Conservation (phyloP, 2,888 invertebrate genomes). For the Cephalotes varians region DNA sequence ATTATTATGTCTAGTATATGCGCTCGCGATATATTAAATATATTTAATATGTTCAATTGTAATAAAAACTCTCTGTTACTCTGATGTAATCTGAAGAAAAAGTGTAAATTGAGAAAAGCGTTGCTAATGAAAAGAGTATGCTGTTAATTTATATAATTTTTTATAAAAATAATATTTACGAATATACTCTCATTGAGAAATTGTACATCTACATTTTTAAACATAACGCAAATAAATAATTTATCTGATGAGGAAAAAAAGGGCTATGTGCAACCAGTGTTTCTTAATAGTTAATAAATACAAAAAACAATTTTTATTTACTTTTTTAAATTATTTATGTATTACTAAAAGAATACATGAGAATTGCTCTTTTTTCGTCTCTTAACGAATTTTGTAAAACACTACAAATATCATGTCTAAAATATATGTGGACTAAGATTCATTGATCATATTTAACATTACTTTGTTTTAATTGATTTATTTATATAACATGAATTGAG, state of each 20-base stretch:
- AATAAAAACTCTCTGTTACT: constrained; percentile 28
- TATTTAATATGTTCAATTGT: constrained; percentile 39
- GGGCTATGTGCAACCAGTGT: constrained; percentile 67
- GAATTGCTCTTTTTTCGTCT: background rate
- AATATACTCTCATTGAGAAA: constrained; percentile 4
- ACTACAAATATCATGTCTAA: background rate
- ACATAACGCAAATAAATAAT: constrained; percentile 3
- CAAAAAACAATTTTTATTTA: background rate
- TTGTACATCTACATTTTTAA: constrained; percentile 1
- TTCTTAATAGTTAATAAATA: constrained; percentile 10
- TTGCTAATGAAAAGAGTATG: constrained; percentile 62
- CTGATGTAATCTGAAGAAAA: constrained; percentile 9
- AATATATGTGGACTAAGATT: too few species aligned
- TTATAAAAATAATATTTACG: background rate
- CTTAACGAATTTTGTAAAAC: background rate
- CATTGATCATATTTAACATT: too few species aligned
- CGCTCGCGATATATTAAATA: constrained; percentile 38
- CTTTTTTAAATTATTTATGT: background rate
- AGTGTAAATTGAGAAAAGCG: background rate
- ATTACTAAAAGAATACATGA: background rate
- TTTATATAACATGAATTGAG: too few species aligned
- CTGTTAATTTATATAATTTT: constrained; percentile 63
- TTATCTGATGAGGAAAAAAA: constrained; percentile 38
- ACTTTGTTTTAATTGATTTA: too few species aligned
- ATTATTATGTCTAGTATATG: constrained; percentile 59